phyloP scores from a whole-genome alignment of 2,797 vertebrate species.

The Catamblyrhynchus diadema region DNA sequence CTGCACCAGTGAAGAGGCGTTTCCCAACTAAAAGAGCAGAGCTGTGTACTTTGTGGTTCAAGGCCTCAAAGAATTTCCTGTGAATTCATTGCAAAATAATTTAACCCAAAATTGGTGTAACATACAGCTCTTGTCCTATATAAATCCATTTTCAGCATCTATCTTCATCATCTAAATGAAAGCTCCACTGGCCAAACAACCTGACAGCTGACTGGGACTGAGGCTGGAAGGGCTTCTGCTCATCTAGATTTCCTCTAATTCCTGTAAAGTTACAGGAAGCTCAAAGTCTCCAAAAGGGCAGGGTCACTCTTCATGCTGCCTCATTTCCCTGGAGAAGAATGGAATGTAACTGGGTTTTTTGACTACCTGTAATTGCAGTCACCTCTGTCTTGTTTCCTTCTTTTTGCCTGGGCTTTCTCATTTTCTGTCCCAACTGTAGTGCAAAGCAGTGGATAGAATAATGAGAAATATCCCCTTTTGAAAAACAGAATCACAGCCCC shows the following conservation, averaged over 20 bases:
- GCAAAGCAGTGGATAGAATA: background rate
- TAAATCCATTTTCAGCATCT: background rate
- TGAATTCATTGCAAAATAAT: background rate
- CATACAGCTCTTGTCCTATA: background rate
- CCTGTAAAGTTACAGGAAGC: background rate
- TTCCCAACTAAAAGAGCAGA: background rate
- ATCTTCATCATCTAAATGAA: background rate
- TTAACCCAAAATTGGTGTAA: background rate
- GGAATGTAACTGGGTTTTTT: background rate
- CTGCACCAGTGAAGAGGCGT: background rate
- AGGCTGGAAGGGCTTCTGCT: background rate
- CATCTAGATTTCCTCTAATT: background rate
- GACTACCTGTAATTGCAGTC: background rate
- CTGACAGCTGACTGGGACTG: background rate
- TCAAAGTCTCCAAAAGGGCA: background rate
- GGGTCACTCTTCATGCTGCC: background rate
- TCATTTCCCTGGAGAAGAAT: background rate
- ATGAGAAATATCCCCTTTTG: background rate
- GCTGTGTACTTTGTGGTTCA: background rate
- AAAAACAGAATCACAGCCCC: background rate
- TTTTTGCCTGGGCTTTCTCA: background rate
- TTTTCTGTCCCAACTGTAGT: background rate
- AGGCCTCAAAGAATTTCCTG: background rate
- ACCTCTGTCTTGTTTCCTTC: background rate
- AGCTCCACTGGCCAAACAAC: background rate